Conservation (phyloP, 2,888 invertebrate species). For the Tinea semifulvella region DNA sequence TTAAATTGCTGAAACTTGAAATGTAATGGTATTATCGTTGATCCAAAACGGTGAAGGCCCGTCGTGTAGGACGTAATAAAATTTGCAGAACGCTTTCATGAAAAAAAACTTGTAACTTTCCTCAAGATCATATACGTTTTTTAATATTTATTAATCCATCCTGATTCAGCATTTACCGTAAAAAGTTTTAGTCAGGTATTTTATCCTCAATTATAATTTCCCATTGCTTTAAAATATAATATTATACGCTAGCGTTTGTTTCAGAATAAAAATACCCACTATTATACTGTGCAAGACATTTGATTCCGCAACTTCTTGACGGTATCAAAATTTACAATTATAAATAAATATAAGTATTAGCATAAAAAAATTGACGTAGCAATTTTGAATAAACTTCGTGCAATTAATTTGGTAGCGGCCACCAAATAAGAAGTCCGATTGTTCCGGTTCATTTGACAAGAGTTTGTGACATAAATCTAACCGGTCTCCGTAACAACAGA, state of each 20-base stretch:
- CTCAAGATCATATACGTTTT: conserved; percentile 1
- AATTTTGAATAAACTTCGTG: neutral
- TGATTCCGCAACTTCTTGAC: too few species aligned
- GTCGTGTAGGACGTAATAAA: conserved; percentile 41
- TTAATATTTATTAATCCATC: conserved; percentile 5
- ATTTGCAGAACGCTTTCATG: conserved; percentile 34
- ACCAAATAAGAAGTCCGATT: conserved; percentile 6
- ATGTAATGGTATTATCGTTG: conserved; percentile 51
- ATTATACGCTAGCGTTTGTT: too few species aligned
- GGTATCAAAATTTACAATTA: too few species aligned
- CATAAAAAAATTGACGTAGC: too few species aligned
- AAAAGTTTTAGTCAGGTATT: too few species aligned
- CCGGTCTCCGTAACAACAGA: conserved; percentile 14
- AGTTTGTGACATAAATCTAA: conserved; percentile 15
- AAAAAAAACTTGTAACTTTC: conserved; percentile 29
- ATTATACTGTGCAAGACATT: too few species aligned
- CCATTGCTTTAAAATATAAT: too few species aligned
- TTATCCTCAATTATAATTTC: too few species aligned
- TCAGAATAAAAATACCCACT: too few species aligned
- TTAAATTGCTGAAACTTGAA: conserved; percentile 46
- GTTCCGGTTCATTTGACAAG: conserved; percentile 11
- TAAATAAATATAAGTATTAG: too few species aligned
- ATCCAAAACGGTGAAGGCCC: conserved; percentile 46
- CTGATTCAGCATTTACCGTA: too few species aligned
- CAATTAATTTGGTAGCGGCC: neutral